These are phyloP conservation scores for Coptodon rendalli DNA, from an alignment of 2,113 vertebrate species.

Conservation along the genomic window DNA sequence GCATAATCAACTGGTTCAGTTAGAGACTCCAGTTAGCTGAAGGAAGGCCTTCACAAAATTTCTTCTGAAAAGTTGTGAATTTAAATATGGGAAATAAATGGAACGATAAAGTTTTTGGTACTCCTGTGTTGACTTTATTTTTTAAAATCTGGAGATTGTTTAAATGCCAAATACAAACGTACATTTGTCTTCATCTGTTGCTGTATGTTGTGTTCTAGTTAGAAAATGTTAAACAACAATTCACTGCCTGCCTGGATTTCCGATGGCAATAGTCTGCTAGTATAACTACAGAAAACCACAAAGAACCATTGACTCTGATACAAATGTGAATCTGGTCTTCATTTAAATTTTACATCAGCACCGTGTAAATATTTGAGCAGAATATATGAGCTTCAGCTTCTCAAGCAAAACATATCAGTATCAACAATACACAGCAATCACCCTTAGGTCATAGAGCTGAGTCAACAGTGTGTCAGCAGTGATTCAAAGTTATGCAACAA, in stretches of 20 bases:
- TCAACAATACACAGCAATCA: not conserved
- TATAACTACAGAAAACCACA: not conserved
- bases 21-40: not conserved
- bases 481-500: constrained; percentile 11
- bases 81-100: not conserved
- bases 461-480: not conserved
- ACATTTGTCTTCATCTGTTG: not conserved
- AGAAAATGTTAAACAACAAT: not conserved
- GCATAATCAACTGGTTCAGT: not conserved
- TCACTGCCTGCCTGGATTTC: not conserved
- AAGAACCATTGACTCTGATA: not conserved
- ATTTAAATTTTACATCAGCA: not conserved
- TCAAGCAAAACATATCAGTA: not conserved
- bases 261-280: not conserved
- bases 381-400: not conserved
- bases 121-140: not conserved
- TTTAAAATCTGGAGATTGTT: not conserved
- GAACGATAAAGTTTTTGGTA: not conserved
- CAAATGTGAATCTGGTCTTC: not conserved
- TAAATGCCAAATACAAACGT: not conserved
- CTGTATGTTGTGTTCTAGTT: not conserved
- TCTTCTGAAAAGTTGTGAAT: not conserved
- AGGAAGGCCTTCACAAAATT: not conserved
- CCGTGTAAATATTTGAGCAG: not conserved
- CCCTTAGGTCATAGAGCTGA: not conserved